phyloP scores from a whole-genome alignment of 1,140 invertebrate species.

The Drosophila jambulina region DNA sequence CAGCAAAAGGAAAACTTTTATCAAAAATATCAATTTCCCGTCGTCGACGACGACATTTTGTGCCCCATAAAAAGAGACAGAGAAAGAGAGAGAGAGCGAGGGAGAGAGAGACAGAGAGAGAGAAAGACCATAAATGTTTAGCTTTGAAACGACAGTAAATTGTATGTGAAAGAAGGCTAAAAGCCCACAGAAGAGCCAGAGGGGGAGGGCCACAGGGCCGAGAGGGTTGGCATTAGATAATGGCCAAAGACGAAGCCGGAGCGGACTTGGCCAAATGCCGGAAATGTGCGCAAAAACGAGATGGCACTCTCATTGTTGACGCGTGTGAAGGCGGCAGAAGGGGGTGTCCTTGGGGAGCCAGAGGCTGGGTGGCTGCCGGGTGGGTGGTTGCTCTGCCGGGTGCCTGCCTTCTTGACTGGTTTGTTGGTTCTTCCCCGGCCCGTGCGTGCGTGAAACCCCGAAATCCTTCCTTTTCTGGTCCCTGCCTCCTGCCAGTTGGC shows the following conservation, averaged over 20 bases:
- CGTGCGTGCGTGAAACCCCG: conserved; percentile 39
- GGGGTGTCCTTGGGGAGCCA: neutral
- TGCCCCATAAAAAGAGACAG: conserved; percentile 55
- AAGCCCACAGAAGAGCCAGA: conserved; percentile 53
- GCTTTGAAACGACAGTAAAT: conserved; percentile 81
- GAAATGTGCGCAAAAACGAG: conserved; percentile 80
- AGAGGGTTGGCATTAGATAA: conserved; percentile 19
- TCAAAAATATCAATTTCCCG: conserved; percentile 79
- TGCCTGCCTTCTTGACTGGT: conserved; percentile 2
- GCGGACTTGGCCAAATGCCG: conserved; percentile 55
- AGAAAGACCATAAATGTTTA: conserved; percentile 63
- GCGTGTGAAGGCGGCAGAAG: conserved; percentile 9
- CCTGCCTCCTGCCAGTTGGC: neutral
- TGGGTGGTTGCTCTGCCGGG: neutral
- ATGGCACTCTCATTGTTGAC: conserved; percentile 69
- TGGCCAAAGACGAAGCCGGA: conserved; percentile 7
- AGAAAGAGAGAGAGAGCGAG: neutral
- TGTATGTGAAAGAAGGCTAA: conserved; percentile 83
- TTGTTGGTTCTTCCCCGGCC: conserved; percentile 7
- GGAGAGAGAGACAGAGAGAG: neutral
- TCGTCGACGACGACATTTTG: conserved; percentile 77
- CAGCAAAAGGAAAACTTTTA: conserved; percentile 62
- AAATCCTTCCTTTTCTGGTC: conserved; percentile 7
- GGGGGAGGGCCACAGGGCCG: neutral
- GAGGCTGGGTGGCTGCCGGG: neutral